phyloP scores from a whole-genome alignment of 2,113 vertebrate species.

The Climacteris rufus region DNA sequence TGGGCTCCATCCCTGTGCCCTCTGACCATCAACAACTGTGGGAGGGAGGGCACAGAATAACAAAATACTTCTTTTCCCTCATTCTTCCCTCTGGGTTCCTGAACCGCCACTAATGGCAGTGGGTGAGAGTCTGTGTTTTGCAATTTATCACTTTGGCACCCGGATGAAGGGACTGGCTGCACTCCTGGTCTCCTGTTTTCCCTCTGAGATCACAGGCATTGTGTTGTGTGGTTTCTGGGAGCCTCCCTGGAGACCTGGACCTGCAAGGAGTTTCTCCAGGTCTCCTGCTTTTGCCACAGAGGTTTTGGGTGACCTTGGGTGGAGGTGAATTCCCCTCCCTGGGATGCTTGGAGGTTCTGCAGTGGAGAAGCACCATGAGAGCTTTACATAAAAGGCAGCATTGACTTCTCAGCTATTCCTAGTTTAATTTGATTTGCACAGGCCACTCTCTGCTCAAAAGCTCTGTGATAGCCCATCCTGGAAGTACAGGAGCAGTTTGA shows the following conservation, averaged over 20 bases:
- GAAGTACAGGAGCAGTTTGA: neutral
- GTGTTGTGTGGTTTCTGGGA: neutral
- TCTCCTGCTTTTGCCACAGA: neutral
- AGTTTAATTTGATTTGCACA: neutral
- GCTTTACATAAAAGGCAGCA: neutral
- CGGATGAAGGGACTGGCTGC: neutral
- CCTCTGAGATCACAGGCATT: neutral
- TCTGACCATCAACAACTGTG: neutral
- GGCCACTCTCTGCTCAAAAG: neutral
- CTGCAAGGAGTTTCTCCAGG: neutral
- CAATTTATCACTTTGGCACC: neutral
- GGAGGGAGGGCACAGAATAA: neutral
- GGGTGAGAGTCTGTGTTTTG: neutral
- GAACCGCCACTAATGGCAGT: neutral
- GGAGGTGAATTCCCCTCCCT: neutral
- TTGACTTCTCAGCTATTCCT: neutral
- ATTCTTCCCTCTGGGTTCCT: neutral
- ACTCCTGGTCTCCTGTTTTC: neutral
- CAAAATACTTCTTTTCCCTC: neutral
- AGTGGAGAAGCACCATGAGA: neutral
- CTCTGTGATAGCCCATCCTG: neutral
- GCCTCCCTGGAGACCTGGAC: neutral
- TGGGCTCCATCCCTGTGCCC: neutral
- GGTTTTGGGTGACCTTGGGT: neutral
- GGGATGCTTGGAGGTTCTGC: neutral